Percentiles rank a stretch among this genome's conserved stretches.
Evolutionary conservation across 2,113 vertebrate genomes (phyloP).

Genomic region (Chaetops frenatus): DNA sequence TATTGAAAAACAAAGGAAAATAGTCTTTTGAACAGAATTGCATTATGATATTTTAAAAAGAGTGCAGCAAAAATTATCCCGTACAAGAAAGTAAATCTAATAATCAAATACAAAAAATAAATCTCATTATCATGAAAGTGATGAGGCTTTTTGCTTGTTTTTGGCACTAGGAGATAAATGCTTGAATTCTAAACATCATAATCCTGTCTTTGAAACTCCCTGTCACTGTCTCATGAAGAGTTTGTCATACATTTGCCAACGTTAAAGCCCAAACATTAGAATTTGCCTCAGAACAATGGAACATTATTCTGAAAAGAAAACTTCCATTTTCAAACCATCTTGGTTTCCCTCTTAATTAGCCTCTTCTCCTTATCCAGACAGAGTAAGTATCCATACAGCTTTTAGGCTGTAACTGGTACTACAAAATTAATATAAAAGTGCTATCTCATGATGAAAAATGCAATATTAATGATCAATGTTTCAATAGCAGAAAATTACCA

Average conservation of each 20-base stretch:
- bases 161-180: background rate
- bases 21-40: background rate
- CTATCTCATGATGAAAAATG: background rate
- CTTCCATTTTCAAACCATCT: background rate
- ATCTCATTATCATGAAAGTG: background rate
- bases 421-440: background rate
- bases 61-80: background rate
- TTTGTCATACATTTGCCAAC: background rate
- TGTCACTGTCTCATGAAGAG: background rate
- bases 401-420: background rate
- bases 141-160: background rate
- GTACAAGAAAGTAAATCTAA: background rate
- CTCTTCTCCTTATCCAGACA: background rate
- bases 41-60: background rate
- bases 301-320: background rate
- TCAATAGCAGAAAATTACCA: background rate
- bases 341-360: background rate
- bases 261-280: background rate
- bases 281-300: background rate
- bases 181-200: background rate
- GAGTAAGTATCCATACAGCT: background rate
- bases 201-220: background rate
- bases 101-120: background rate
- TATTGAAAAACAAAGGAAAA: background rate
- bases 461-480: background rate